Evolutionary conservation across 2,888 invertebrate genomes (phyloP), one percentile per base, ranked within the genome.

Genomic region (Hirudinaria manillensis): DNA sequence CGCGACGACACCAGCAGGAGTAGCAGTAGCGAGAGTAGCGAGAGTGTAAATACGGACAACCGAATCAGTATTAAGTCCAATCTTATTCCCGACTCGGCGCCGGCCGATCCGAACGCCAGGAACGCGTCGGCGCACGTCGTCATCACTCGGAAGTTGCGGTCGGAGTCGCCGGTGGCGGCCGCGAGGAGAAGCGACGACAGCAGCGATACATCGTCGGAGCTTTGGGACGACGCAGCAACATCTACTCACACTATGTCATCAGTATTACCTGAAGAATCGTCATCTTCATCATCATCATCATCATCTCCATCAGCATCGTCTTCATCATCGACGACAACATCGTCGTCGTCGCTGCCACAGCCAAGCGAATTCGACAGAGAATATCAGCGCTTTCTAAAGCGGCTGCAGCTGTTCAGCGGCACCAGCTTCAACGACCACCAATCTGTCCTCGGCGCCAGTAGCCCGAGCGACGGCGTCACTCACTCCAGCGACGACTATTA

Each of bases 391-490:
- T 61, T 29, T 19, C 61, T 61, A 10, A 61, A n/a, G 29, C 7
- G 61, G 61, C 61, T 61, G 4, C 61, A 61, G 61, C 61, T 61
- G 13, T 61, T 61, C 61, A 61, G 61, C 29, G 61, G 61, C 61
- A 61, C 24, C 13, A 61, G 61, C 45, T 29, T 4, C 61, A 61
- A 61, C 61, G 29, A 61, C 61, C 24, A 61, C 24, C 24, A 61
- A 10, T 24, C 24, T 19, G n/a, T 24, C 56, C 21, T 24, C 13
- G 29, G 61, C 61, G 24, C 24, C 61, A 61, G 29, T 61, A 7
- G 7, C 7, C 61, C 24, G 21, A 61, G 29, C 24, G 29, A 61
- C 61, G 61, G 7, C 24, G 13, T n/a, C 24, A 10, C 19, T 27
- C 29, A 24, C 7, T 24, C 24, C 13, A 61, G 61, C 61, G 61